phyloP scores from a whole-genome alignment of 2,888 invertebrate species.

The Drosophila mulleri region DNA sequence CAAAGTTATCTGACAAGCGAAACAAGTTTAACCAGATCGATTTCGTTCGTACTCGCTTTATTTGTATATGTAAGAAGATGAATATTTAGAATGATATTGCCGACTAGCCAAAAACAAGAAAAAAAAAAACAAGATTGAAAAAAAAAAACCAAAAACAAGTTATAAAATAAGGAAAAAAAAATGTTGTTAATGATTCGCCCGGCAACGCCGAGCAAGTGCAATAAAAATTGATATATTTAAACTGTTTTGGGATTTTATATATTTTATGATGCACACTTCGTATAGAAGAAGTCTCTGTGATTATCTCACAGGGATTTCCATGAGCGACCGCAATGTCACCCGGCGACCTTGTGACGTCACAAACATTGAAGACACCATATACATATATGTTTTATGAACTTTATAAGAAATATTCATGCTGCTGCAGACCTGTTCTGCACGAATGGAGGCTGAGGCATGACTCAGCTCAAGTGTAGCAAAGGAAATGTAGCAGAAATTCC shows the following conservation, averaged over 20 bases:
- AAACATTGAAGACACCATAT: constrained; percentile 18
- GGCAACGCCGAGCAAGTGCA: constrained; percentile 47
- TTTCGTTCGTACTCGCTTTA: constrained; percentile 24
- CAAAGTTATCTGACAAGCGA: constrained; percentile 30
- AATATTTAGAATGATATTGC: constrained; percentile 38
- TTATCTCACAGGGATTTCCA: constrained; percentile 72
- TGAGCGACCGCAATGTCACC: constrained; percentile 47
- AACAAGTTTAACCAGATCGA: constrained; percentile 72
- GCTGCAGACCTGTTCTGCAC: constrained; percentile 41
- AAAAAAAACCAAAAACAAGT: not conserved
- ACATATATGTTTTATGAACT: constrained; percentile 29
- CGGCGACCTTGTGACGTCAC: constrained; percentile 72
- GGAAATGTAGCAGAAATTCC: constrained; percentile 7
- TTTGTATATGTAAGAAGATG: not conserved
- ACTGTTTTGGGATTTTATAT: constrained; percentile 14
- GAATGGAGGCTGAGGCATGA: constrained; percentile 46
- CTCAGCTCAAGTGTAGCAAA: constrained; percentile 22
- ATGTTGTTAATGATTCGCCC: constrained; percentile 41
- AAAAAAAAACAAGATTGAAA: too few relatives aligned
- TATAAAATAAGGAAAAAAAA: constrained; percentile 36
- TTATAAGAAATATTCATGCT: constrained; percentile 14
- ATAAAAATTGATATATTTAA: constrained; percentile 29
- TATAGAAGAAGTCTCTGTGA: constrained; percentile 29
- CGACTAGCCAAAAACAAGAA: constrained; percentile 42
- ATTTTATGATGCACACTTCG: constrained; percentile 9